Conservation (phyloP, 2,888 invertebrate species). For the Spisula solida region DNA sequence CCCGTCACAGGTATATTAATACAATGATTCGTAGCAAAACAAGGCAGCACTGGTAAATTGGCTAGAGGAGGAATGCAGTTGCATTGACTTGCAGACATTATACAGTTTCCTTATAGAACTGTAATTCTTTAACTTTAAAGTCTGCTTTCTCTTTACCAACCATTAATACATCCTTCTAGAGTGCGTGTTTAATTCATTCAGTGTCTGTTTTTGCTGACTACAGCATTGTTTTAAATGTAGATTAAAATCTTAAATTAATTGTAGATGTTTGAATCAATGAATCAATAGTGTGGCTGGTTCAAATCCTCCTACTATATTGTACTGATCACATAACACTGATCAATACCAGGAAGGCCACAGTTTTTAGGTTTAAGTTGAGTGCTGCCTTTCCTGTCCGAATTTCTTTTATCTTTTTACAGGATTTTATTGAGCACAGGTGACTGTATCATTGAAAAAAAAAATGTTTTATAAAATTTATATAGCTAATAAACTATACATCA, state of each 20-base stretch:
- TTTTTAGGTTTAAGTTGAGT: no score
- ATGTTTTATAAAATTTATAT: no score
- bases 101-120: not conserved
- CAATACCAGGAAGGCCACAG: not conserved
- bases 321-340: not conserved
- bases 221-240: not conserved
- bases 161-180: not conserved
- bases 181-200: not conserved
- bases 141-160: not conserved
- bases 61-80: no score
- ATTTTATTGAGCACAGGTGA: no score
- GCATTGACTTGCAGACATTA: no score
- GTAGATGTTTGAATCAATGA: slow-evolving; percentile 17
- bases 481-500: no score
- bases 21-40: no score
- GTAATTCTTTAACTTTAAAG: not conserved
- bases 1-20: no score
- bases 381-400: no score
- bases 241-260: slow-evolving; percentile 14
- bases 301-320: slow-evolving; percentile 1
- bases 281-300: not conserved
- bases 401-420: no score
- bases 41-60: no score
- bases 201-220: not conserved
- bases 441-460: no score